These are phyloP conservation scores for Acrocera orbiculus DNA, from an alignment of 2,888 invertebrate genomes.

Conservation along the genomic window DNA sequence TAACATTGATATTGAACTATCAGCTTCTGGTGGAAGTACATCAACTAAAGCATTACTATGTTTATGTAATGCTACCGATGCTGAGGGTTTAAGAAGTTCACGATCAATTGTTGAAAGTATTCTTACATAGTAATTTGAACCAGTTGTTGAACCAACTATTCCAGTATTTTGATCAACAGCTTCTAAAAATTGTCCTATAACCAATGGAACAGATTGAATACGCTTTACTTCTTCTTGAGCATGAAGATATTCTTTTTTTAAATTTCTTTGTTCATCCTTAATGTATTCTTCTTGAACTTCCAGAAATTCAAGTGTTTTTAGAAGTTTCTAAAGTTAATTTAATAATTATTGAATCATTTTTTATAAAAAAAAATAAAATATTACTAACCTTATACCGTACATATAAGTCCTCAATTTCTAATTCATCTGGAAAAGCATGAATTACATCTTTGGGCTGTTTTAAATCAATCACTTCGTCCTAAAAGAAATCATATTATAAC, in stretches of 20 bases:
- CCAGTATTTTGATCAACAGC: constrained; percentile 99
- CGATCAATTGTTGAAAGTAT: constrained; percentile 96
- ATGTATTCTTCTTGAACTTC: constrained; percentile 99
- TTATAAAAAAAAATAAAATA: constrained; percentile 2
- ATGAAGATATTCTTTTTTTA: constrained; percentile 97
- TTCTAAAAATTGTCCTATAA: constrained; percentile 97
- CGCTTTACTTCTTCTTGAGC: constrained; percentile 97
- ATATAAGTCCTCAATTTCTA: constrained; percentile 84
- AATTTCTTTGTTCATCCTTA: constrained; percentile 95
- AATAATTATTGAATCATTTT: neutral
- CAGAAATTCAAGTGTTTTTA: constrained; percentile 88
- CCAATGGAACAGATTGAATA: constrained; percentile 96
- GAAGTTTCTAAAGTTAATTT: constrained; percentile 54
- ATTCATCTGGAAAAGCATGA: constrained; percentile 52
- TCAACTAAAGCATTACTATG: constrained; percentile 99
- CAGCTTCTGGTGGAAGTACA: constrained; percentile 96
- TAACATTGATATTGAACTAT: constrained; percentile 97
- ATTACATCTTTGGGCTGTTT: constrained; percentile 49
- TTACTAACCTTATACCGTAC: constrained; percentile 78
- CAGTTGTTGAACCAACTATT: constrained; percentile 96
- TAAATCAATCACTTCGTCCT: constrained; percentile 52
- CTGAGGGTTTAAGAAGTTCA: constrained; percentile 91
- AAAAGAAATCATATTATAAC: constrained; percentile 2
- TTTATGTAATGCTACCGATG: constrained; percentile 95
- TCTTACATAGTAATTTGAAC: constrained; percentile 97